Base-by-base conservation (phyloP, 2,888 invertebrate genomes). In the Agonopterix alstromeriana region DNA sequence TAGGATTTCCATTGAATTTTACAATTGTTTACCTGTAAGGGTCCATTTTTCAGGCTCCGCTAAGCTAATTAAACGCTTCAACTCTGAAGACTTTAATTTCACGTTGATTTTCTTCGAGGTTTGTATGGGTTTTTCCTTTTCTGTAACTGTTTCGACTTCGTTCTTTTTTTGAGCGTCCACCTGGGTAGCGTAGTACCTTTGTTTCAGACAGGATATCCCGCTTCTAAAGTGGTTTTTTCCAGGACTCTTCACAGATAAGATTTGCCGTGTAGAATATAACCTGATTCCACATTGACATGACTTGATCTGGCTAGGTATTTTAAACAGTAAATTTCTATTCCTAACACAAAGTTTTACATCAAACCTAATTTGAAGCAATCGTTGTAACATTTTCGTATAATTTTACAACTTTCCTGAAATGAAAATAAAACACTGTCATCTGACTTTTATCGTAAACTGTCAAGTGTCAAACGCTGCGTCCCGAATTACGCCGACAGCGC, bases 41-140 rank as follows among this genome's bases (percentile, higher is more conserved):
- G 86, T 91, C 91, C 91, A 92, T 89, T 91, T 91, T 65, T 92
- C 92, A 36, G 92, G 92, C 62, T 88, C 90, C 9, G 92, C 92
- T 65, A 92, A 79, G 48, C 87, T 77, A 63, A 92, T 79, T 53
- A 92, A 73, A 56, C 92, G 75, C 58, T 77, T 86, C 44, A 91
- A 51, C 63, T 92, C 91, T 1, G 91, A 82, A 61, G 81, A 78
- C 63, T 89, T 90, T 81, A 88, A 80, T 67, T 84, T 86, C 11
- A 81, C 80, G 56, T 82, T 86, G 43, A 83, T 81, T 69, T 84
- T 85, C 55, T 82, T 81, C 38, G 79, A 61, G 38, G 73, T 59
- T 40, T 65, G 63, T 62, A 81, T 58, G 36, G 45, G 63, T 58
- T 54, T 81, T 77, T 55, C 70, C 66, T 55, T 79, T 73, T 36